Evolutionary conservation across 2,797 vertebrate species (phyloP), one percentile per base, ranked within the genome.

Genomic region (Halcyon badia): DNA sequence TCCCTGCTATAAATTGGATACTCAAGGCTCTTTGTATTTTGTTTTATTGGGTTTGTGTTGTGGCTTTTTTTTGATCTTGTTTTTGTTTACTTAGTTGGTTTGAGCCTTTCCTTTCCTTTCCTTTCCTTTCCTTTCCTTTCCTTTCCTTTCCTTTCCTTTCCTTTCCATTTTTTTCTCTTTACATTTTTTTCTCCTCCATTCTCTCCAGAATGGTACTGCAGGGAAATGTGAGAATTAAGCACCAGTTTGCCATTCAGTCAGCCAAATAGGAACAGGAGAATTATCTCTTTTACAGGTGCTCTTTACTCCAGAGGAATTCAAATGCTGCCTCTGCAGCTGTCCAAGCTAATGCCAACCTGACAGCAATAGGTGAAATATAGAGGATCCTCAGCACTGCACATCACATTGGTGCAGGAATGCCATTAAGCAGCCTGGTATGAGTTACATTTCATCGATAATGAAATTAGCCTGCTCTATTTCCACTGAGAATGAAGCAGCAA

Each of bases 401-500:
- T 46, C 65, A 39, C 0, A 0, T 22, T 76, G 41, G 33, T 49
- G n/a, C 30, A 83, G 87, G 35, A 81, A 52, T 62, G 35, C 15
- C 69, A 75, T 93, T 81, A 92, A 73, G 35, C 30, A 82, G 65
- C 49, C 69, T 65, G 21, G 33, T 71, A 37, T 78, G 57, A 91
- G 54, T 58, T 92, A 86, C 76, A 49, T 73, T 83, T 91, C 76
- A 76, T 69, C 0, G 0, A 69, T 88, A 93, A 95, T 90, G 56
- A 90, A 95, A 83, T 71, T 66, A 84, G 44, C 54, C 70, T 79
- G 48, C 73, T 80, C 41, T 56, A 76, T 81, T 84, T 95, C 88
- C 91, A 60, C 58, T 73, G 83, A 96, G 77, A 94, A 82, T 44
- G 54, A 95, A 91, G 51, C 37, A 70, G 70, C 35, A 85, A 88